A percentile compares a stretch with the other conserved stretches of the same genome.
Evolutionary conservation across 2,113 vertebrate species (phyloP).

Genomic region (Clupea harengus): DNA sequence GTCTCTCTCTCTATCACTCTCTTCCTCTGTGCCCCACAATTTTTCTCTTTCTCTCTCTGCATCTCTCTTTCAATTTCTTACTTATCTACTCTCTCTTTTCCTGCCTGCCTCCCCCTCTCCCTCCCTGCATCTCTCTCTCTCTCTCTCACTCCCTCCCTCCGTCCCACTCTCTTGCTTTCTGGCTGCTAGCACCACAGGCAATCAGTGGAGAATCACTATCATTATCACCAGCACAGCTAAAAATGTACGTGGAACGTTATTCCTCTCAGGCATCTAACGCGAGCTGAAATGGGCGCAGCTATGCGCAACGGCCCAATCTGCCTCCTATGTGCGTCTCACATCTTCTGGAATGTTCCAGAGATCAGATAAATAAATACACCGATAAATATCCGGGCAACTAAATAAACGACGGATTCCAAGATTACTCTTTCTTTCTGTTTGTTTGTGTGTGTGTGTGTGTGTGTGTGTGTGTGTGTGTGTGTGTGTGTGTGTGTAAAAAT

Average conservation of each 20-base stretch:
- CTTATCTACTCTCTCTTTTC: neutral
- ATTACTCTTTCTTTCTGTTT: neutral
- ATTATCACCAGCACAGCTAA: constrained; percentile 33
- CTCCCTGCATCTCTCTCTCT: constrained; percentile 21
- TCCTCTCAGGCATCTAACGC: neutral
- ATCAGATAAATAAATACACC: neutral
- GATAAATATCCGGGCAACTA: neutral
- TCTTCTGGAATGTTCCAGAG: constrained; percentile 32
- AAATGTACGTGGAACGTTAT: neutral
- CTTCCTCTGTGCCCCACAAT: neutral
- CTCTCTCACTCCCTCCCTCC: neutral
- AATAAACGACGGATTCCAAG: neutral
- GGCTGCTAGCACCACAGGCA: constrained; percentile 35
- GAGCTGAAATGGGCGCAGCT: neutral
- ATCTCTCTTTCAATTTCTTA: constrained; percentile 1
- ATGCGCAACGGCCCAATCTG: neutral
- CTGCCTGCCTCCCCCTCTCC: neutral
- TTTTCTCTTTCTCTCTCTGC: neutral
- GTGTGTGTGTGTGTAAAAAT: neutral
- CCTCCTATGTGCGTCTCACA: neutral
- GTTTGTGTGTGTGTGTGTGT: neutral
- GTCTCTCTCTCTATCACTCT: neutral
- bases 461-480: neutral
- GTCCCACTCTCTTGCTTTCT: neutral
- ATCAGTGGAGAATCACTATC: constrained; percentile 29